Percentiles rank a stretch among this genome's conserved stretches.
These are phyloP conservation scores for Mantis religiosa DNA, from an alignment of 2,888 invertebrate genomes.

Conservation along the genomic window DNA sequence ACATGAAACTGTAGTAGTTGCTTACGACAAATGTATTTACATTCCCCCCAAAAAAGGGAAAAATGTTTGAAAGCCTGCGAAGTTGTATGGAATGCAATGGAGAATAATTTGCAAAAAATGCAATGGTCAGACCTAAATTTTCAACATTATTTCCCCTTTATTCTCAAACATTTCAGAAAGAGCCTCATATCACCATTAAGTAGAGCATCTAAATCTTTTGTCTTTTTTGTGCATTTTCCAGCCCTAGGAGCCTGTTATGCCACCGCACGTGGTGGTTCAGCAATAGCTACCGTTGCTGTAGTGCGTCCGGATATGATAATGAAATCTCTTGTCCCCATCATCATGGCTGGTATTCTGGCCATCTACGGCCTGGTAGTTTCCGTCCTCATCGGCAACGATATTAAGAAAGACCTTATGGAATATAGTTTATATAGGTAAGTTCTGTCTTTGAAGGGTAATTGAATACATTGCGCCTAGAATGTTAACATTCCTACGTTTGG, in stretches of 20 bases:
- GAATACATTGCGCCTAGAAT: no score
- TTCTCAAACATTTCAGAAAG: no score
- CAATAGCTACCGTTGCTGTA: constrained; percentile 62
- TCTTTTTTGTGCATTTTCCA: constrained; percentile 39
- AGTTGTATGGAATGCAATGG: no score
- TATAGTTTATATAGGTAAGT: constrained; percentile 48
- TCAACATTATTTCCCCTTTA: no score
- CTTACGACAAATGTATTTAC: no score
- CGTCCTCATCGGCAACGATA: constrained; percentile 55
- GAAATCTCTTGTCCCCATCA: constrained; percentile 62
- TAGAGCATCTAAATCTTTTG: no score
- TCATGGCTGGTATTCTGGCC: constrained; percentile 59
- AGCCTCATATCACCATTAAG: constrained; percentile 60
- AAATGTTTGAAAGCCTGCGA: no score
- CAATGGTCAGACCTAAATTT: no score
- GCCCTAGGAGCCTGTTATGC: constrained; percentile 60
- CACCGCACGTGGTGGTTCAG: constrained; percentile 62
- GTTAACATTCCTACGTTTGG: no score
- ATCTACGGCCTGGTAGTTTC: constrained; percentile 62
- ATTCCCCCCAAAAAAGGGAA: no score
- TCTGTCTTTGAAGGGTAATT: not conserved
- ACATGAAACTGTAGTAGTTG: no score
- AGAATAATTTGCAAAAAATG: no score
- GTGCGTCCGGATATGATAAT: constrained; percentile 62
- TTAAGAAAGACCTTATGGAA: constrained; percentile 37